phyloP scores from a whole-genome alignment of 2,113 vertebrate species.

The Desmodus rotundus region DNA sequence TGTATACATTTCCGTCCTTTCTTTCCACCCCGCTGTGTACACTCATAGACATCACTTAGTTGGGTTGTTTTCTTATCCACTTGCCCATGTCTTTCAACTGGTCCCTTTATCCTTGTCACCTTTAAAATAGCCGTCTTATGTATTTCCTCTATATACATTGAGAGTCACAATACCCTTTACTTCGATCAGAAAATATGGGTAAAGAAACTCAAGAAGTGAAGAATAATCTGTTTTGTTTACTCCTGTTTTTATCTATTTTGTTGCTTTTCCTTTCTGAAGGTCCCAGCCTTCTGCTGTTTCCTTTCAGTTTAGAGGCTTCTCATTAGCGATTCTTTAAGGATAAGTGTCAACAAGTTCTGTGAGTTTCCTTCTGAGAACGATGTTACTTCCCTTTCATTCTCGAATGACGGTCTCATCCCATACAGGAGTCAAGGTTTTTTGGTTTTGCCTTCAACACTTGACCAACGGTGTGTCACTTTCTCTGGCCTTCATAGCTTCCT shows the following conservation, averaged over 20 bases:
- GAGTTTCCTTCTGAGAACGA: background rate
- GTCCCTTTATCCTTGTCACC: background rate
- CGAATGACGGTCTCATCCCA: background rate
- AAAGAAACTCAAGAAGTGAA: background rate
- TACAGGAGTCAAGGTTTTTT: background rate
- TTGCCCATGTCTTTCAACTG: background rate
- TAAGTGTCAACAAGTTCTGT: background rate
- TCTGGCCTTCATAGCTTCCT: background rate
- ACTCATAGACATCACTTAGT: background rate
- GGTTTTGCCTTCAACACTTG: background rate
- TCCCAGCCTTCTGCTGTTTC: background rate
- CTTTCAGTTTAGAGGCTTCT: background rate
- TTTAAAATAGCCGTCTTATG: background rate
- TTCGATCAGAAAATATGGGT: background rate
- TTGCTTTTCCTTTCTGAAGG: background rate
- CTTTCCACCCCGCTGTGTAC: background rate
- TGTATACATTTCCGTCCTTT: background rate
- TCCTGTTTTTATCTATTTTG: background rate
- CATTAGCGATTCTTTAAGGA: background rate
- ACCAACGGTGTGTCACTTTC: background rate
- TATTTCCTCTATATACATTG: background rate
- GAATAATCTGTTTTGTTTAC: background rate
- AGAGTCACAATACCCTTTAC: background rate
- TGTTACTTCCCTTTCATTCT: background rate
- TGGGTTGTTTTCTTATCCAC: background rate